phyloP scores from a whole-genome alignment of 1,140 invertebrate species.

The Drosophila guanche region DNA sequence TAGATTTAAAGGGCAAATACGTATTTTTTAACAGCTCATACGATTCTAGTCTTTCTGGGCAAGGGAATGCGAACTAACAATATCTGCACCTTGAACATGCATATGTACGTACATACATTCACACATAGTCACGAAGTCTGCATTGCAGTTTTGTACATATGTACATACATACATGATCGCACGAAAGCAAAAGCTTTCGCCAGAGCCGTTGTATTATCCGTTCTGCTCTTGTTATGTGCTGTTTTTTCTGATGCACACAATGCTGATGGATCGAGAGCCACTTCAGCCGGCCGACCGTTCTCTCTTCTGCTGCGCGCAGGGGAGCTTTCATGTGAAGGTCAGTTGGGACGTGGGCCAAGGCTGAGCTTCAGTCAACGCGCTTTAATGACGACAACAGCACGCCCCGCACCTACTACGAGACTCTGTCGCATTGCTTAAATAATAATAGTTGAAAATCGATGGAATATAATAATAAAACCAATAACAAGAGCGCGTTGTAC shows the following conservation, averaged over 20 bases:
- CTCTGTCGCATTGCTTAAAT: conserved; percentile 26
- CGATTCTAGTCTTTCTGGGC: no score
- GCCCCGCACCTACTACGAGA: conserved; percentile 46
- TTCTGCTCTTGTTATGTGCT: conserved; percentile 23
- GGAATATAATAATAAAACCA: conserved; percentile 3
- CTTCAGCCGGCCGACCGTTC: not conserved
- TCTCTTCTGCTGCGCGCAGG: not conserved
- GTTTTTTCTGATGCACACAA: not conserved
- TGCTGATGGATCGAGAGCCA: conserved; percentile 4
- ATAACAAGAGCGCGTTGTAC: not conserved
- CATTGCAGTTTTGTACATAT: no score
- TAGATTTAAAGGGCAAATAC: no score
- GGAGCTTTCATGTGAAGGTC: conserved; percentile 61
- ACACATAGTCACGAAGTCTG: no score
- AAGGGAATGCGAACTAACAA: no score
- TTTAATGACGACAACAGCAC: conserved; percentile 70
- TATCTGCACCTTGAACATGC: no score
- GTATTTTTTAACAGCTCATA: no score
- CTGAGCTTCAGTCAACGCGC: conserved; percentile 59
- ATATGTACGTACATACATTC: no score
- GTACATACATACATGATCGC: no score
- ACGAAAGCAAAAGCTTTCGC: conserved; percentile 2
- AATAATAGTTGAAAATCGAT: conserved; percentile 6
- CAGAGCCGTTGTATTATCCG: not conserved
- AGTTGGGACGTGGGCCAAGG: conserved; percentile 59